Base-by-base conservation (phyloP, 2,888 invertebrate species). In the Spodoptera littoralis region DNA sequence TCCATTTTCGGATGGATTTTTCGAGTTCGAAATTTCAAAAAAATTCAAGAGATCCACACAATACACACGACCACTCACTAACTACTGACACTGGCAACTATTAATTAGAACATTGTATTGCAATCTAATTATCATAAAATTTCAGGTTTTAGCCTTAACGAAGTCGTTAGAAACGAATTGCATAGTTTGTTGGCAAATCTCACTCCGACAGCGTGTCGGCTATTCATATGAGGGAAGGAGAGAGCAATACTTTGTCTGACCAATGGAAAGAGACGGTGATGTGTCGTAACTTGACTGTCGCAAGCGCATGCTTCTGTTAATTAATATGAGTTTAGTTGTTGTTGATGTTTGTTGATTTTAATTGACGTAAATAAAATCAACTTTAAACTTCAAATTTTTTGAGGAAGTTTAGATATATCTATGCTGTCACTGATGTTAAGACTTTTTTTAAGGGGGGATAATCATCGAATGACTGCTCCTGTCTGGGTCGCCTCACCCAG, bases 41-140 rank as follows among this genome's bases (percentile, higher is more conserved):
- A 66, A 72, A 70, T 65, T 58, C 59, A 60, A 70, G 68, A 69
- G 76, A 70, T 82, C 80, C 70, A 75, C 79, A 84, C 82, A 76
- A 65, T 56, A 73, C 77, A 81, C 91, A 92, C 93, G 84, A 90
- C 94, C 92, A 92, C 90, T 86, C 91, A 85, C 89, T 79, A 77
- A 79, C 83, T 79, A 85, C 86, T 83, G 79, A 84, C 89, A 89
- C 87, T 82, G 82, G 83, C 83, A 84, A 93, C 92, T 93, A 85
- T 82, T 89, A 94, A 93, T 92, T 92, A 92, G 88, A 90, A 89
- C 89, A 88, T 76, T 84, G 77, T 86, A 89, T 90, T 90, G 93
- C 92, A 90, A 90, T 88, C 81, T 90, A 86, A 94, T 94, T 94
- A 92, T 84, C 93, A 94, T 94, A 92, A 91, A 90, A 92, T 92